phyloP scores from a whole-genome alignment of 2,797 vertebrate species.

The Periparus ater region DNA sequence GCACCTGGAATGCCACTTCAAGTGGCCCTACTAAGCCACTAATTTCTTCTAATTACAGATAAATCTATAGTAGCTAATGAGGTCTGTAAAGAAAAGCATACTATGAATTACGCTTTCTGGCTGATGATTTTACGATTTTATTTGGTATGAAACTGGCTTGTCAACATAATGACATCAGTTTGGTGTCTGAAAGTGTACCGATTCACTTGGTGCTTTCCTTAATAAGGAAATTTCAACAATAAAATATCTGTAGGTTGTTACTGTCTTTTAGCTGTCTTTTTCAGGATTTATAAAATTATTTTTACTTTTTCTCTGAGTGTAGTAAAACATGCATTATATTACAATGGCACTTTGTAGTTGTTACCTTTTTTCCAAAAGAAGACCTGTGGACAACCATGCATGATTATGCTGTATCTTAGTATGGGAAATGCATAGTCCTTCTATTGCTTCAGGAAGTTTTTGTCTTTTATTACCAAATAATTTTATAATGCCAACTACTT shows the following conservation, averaged over 20 bases:
- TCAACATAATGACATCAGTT: neutral
- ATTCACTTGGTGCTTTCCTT: neutral
- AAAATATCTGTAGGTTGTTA: neutral
- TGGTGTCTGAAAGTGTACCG: neutral
- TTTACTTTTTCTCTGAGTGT: neutral
- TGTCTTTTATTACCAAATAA: constrained; percentile 69
- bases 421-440: constrained; percentile 48
- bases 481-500: constrained; percentile 69
- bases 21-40: neutral
- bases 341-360: neutral
- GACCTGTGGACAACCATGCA: neutral
- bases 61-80: neutral
- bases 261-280: neutral
- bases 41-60: neutral
- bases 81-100: neutral
- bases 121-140: neutral
- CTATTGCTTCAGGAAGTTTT: constrained; percentile 71
- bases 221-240: neutral
- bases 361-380: constrained; percentile 43
- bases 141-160: neutral
- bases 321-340: constrained; percentile 14
- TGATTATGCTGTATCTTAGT: neutral
- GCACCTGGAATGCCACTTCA: neutral
- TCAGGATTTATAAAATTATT: neutral
- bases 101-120: neutral